Percentiles rank a stretch among this genome's conserved stretches.
These are phyloP conservation scores for Strix uralensis DNA, from an alignment of 2,113 vertebrate species.

Conservation along the genomic window DNA sequence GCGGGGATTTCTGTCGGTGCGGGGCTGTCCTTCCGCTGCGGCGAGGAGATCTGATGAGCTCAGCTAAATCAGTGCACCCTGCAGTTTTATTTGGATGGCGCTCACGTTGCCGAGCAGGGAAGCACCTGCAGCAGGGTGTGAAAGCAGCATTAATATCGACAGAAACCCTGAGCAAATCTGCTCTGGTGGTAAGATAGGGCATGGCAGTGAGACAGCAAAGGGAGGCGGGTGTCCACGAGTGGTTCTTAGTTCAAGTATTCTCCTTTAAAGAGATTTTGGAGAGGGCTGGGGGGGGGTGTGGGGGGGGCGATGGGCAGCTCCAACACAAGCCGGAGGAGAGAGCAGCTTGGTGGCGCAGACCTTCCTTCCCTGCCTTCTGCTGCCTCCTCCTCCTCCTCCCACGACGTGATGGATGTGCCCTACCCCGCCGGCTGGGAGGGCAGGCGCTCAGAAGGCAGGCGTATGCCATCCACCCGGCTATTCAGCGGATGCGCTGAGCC, in stretches of 20 bases:
- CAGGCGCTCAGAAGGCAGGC: background rate
- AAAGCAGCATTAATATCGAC: background rate
- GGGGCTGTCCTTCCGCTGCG: background rate
- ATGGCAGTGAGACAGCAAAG: background rate
- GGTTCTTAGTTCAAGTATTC: background rate
- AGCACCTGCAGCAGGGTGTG: slow-evolving; percentile 32
- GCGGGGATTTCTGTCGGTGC: background rate
- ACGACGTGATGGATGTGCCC: background rate
- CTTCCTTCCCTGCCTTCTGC: background rate
- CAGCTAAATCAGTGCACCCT: background rate
- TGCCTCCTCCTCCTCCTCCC: background rate
- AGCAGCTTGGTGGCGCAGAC: background rate
- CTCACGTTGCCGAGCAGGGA: slow-evolving; percentile 8
- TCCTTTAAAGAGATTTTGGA: background rate
- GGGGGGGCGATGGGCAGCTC: background rate
- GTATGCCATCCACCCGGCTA: background rate
- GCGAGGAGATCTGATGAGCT: background rate
- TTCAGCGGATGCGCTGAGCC: background rate
- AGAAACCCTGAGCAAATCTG: background rate
- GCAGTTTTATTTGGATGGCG: slow-evolving; percentile 12
- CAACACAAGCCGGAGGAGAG: background rate
- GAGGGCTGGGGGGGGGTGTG: background rate
- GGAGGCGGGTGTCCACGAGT: accelerated
- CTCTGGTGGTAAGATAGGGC: background rate
- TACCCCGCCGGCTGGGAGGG: background rate